Conservation (phyloP, 2,888 invertebrate species). For the Holacanthella duospinosa region DNA sequence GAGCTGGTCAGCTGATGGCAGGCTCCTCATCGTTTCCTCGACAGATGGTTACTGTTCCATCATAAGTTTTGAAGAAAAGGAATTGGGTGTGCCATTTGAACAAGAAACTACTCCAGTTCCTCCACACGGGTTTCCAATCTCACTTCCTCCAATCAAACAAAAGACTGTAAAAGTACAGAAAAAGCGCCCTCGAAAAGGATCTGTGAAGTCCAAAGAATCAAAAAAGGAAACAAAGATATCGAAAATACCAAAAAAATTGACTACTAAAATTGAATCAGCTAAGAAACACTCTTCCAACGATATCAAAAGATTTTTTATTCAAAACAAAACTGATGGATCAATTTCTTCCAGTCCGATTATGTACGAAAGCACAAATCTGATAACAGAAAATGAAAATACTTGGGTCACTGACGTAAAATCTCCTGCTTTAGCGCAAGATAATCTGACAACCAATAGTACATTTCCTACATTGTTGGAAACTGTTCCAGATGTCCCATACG, state of each 20-base stretch:
- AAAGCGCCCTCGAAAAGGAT: background rate
- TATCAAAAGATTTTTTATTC: too few relatives aligned
- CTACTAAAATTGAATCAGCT: too few relatives aligned
- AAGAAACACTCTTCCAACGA: too few relatives aligned
- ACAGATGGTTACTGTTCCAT: constrained; percentile 84
- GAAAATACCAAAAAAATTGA: background rate
- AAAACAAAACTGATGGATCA: too few relatives aligned
- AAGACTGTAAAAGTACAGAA: background rate
- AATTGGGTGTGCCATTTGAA: constrained; percentile 51
- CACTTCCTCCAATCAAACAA: constrained; percentile 10
- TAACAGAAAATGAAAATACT: too few relatives aligned
- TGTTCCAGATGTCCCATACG: too few relatives aligned
- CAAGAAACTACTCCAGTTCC: constrained; percentile 14
- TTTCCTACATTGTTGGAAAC: too few relatives aligned
- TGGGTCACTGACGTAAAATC: too few relatives aligned
- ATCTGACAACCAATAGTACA: too few relatives aligned
- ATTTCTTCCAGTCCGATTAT: too few relatives aligned
- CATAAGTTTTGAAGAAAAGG: constrained; percentile 60
- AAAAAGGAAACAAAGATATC: background rate
- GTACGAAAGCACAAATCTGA: too few relatives aligned
- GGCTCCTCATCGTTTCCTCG: constrained; percentile 63
- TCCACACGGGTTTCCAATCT: constrained; percentile 16
- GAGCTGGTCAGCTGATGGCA: constrained; percentile 76
- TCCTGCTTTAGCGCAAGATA: too few relatives aligned
- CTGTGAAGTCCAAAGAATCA: background rate